Evolutionary conservation across 2,888 invertebrate species (phyloP).

Genomic region (Apodemia hepburni): DNA sequence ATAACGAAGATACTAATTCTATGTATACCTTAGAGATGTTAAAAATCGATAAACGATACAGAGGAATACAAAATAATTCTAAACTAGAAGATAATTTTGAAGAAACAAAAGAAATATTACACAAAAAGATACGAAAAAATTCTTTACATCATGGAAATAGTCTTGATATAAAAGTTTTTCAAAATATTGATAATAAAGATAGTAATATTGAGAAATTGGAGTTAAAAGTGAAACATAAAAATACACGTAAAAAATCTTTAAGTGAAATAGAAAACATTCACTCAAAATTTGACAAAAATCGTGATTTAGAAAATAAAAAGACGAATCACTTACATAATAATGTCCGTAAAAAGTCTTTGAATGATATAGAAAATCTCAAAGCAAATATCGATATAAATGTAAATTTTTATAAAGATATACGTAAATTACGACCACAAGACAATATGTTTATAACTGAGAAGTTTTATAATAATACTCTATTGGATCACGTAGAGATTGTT

Average conservation of each 20-base stretch:
- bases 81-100: too few species aligned
- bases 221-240: too few species aligned
- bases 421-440: slow-evolving; percentile 50
- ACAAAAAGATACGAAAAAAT: too few species aligned
- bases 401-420: slow-evolving; percentile 39
- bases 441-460: slow-evolving; percentile 56
- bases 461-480: slow-evolving; percentile 56
- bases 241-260: neutral
- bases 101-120: too few species aligned
- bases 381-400: slow-evolving; percentile 22
- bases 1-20: neutral
- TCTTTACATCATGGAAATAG: too few species aligned
- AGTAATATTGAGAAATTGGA: too few species aligned
- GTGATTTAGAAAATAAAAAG: neutral
- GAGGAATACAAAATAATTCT: too few species aligned
- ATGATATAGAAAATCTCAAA: slow-evolving; percentile 4
- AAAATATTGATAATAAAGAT: too few species aligned
- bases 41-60: neutral
- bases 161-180: too few species aligned
- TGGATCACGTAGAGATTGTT: slow-evolving; percentile 45
- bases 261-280: neutral
- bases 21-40: neutral
- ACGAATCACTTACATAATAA: neutral
- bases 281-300: neutral
- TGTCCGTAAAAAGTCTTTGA: neutral